These are phyloP conservation scores for human DNA, from an alignment of 2,113 vertebrate species.

Conservation along the genomic window DNA sequence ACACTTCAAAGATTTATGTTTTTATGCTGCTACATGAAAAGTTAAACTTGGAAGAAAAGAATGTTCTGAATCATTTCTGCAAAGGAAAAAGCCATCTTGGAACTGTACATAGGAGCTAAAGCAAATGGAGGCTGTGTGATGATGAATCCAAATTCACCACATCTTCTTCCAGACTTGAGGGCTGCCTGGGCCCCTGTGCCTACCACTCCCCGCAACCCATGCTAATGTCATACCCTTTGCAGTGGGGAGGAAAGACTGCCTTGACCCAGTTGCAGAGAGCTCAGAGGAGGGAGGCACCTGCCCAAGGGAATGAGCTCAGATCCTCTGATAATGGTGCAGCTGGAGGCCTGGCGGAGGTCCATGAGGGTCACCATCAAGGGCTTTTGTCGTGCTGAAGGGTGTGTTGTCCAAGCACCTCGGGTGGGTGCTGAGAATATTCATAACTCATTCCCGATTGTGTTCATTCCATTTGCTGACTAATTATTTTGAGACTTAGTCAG, in stretches of 20 bases:
- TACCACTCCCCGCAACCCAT: not conserved
- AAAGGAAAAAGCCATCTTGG: not conserved
- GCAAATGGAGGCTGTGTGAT: not conserved
- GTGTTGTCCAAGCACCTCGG: not conserved
- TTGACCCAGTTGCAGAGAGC: slow-evolving; percentile 60
- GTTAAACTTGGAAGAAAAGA: not conserved
- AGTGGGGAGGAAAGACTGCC: slow-evolving; percentile 18
- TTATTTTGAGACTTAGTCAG: slow-evolving; percentile 60
- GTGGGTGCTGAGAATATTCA: not conserved
- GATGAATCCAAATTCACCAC: not conserved
- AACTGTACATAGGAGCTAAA: not conserved
- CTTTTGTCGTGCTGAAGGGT: not conserved
- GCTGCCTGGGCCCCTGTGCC: not conserved
- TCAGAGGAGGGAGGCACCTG: slow-evolving; percentile 64
- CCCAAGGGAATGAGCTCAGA: slow-evolving; percentile 60
- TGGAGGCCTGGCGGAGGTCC: slow-evolving; percentile 52
- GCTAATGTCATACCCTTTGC: slow-evolving; percentile 28
- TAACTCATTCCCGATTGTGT: not conserved
- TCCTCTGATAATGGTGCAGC: slow-evolving; percentile 20
- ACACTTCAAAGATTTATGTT: slow-evolving; percentile 53
- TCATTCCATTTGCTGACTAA: slow-evolving; percentile 46
- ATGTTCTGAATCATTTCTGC: slow-evolving; percentile 17
- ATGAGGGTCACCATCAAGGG: not conserved
- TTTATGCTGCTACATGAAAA: slow-evolving; percentile 54
- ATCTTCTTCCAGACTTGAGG: not conserved